phyloP scores from a whole-genome alignment of 35 echinoderm and acorn worm species.

The Holothuria glaberrima region DNA sequence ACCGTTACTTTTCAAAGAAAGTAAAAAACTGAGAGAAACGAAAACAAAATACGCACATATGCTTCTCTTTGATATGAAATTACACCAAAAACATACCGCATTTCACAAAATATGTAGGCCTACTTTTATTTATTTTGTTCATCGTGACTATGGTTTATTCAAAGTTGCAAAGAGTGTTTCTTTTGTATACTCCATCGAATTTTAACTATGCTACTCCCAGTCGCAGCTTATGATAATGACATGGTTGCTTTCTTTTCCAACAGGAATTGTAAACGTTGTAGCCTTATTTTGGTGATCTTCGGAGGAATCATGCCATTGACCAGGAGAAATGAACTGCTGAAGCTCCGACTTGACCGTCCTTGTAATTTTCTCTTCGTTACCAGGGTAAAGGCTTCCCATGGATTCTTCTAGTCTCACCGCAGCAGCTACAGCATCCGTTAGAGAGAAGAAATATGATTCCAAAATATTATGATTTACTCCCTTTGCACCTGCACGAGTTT shows the following conservation, averaged over 20 bases:
- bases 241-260: not conserved
- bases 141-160: too few relatives aligned
- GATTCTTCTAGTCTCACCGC: not conserved
- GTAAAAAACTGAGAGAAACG: too few relatives aligned
- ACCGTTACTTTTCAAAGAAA: too few relatives aligned
- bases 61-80: too few relatives aligned
- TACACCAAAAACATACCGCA: too few relatives aligned
- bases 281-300: not conserved
- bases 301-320: not conserved
- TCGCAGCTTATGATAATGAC: conserved; percentile 26
- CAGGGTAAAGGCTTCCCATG: too few relatives aligned
- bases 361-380: not conserved
- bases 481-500: conserved; percentile 18
- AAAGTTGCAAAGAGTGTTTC: too few relatives aligned
- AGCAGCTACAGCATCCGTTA: conserved; percentile 8
- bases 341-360: not conserved
- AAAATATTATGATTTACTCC: not conserved
- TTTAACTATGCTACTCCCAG: not conserved
- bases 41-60: too few relatives aligned
- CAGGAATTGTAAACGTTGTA: conserved; percentile 18
- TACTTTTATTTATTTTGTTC: too few relatives aligned
- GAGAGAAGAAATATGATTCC: not conserved
- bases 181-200: too few relatives aligned
- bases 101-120: too few relatives aligned
- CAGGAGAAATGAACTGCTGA: conserved; percentile 7